Base-by-base conservation (phyloP, 2,797 vertebrate genomes). In the Rhinichthys osculus region DNA sequence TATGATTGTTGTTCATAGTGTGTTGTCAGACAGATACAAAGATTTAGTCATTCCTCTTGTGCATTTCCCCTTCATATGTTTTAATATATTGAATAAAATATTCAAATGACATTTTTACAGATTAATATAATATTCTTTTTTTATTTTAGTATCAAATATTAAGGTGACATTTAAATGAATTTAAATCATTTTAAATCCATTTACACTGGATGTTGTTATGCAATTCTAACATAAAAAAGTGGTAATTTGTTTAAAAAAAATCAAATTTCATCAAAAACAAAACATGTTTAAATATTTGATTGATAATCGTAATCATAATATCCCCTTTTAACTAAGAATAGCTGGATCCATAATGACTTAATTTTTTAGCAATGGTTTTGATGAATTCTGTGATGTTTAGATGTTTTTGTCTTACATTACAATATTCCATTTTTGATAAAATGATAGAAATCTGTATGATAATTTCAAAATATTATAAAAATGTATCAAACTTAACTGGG, bases 1-100 rank as follows among this genome's bases (percentile, higher is more conserved):
- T 78, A 27, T 81, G 62, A 87, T 59, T 82, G 73, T 38, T 64
- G 38, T 78, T 19, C 23, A 14, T 40, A 64, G 57, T 40, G 30
- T 47, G 27, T n/a, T 70, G 66, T 19, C 40, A 7, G 57, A 59
- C 7, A 76, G 19, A 78, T 42, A 21, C 16, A n/a, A 27, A 66
- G n/a, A 44, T 74, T 71, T 21, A 73, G 62, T 17, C 10, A 8
- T n/a, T 64, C 3, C 13, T 57, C 50, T 38, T 59, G 13, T 40
- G 74, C 4, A 40, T 38, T 9, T 78, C 5, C 30, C 9, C 30
- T 76, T 54, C 30, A 66, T 64, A 64, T 14, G 13, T 47, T 4
- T 47, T 47, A 47, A 54, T 23, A 35, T 33, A 52, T 3, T 35
- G 9, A 52, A 57, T 35, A 57, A 38, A 69, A 21, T 69, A 33